Evolutionary conservation across 2,113 vertebrate species (phyloP).

Genomic region (Coryphaenoides rupestris): DNA sequence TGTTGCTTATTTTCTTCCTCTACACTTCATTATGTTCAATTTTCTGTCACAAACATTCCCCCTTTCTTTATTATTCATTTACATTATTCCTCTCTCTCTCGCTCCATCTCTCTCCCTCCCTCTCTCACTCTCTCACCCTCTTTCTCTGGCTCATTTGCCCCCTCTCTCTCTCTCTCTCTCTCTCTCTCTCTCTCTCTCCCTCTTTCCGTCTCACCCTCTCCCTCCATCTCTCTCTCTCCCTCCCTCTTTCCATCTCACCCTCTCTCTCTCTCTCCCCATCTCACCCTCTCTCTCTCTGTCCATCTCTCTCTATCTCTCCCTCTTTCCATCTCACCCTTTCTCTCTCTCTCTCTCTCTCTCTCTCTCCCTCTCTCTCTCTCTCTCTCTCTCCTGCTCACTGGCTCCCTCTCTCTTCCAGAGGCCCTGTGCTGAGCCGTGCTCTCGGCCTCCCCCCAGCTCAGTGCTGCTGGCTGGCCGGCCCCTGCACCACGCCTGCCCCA

Average conservation of each 20-base stretch:
- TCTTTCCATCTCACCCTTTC: neutral
- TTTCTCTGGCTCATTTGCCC: no score
- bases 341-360: neutral
- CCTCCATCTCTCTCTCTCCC: conserved; percentile 4
- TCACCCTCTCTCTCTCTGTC: conserved; percentile 4
- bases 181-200: neutral
- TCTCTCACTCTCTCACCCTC: no score
- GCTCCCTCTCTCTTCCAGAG: conserved; percentile 42
- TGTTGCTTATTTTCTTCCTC: no score
- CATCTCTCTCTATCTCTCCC: conserved; percentile 8
- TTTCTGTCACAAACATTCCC: no score
- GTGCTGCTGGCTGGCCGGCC: conserved; percentile 38
- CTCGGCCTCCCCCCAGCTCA: conserved; percentile 57
- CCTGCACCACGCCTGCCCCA: neutral
- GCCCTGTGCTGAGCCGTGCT: conserved; percentile 61
- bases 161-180: neutral
- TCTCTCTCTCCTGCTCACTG: conserved; percentile 7
- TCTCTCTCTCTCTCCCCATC: conserved; percentile 1
- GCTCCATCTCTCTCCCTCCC: neutral
- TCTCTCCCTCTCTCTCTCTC: neutral
- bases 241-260: no score
- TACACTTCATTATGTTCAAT: no score
- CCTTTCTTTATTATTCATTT: no score
- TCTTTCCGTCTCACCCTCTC: conserved; percentile 6
- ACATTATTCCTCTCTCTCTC: neutral